Conservation (phyloP, 2,797 vertebrate genomes). For the Aphelocoma californica region DNA sequence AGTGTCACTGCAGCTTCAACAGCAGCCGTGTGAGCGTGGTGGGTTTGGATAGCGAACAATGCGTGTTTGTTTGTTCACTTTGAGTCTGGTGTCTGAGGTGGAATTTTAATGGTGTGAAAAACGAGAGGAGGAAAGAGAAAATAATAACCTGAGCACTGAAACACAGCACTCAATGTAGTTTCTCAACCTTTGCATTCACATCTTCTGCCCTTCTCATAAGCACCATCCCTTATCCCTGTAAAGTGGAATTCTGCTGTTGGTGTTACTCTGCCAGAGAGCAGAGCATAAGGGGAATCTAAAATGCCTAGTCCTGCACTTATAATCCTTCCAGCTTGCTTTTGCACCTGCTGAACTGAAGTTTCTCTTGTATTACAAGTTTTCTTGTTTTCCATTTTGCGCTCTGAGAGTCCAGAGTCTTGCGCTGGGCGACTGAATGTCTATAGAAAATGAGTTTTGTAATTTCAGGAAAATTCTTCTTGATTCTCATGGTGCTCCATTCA, state of each 20-base stretch:
- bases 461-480: neutral
- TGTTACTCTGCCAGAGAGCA: neutral
- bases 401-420: neutral
- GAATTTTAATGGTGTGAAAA: slow-evolving; percentile 70
- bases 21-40: neutral
- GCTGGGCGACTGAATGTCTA: neutral
- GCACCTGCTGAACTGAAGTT: neutral
- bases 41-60: slow-evolving; percentile 36
- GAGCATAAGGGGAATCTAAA: neutral
- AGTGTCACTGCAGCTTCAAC: slow-evolving; percentile 55
- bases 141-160: neutral
- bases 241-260: neutral
- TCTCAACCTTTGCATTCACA: neutral
- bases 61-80: slow-evolving; percentile 62
- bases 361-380: neutral
- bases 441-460: neutral
- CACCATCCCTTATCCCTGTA: neutral
- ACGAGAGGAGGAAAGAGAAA: neutral
- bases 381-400: neutral
- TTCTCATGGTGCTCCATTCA: neutral
- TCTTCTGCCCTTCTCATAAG: neutral
- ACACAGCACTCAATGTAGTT: neutral
- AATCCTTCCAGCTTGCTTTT: neutral
- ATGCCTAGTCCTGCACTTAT: neutral
- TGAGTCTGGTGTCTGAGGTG: slow-evolving; percentile 28